phyloP scores from a whole-genome alignment of 2,888 invertebrate genomes.

The Tetramorium bicarinatum region DNA sequence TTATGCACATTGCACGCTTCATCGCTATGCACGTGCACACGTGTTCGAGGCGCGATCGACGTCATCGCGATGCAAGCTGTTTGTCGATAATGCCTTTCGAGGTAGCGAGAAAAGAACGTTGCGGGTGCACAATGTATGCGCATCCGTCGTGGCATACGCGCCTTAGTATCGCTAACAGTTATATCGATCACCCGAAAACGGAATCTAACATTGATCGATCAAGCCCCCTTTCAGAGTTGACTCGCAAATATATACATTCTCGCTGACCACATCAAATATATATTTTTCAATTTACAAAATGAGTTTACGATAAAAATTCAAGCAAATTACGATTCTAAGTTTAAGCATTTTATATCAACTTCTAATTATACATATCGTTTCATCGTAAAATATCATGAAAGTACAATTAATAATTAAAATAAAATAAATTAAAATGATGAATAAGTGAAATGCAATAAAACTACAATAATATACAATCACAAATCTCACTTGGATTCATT shows the following conservation, averaged over 20 bases:
- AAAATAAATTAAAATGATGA: background rate
- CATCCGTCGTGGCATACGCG: conserved; percentile 41
- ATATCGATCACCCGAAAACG: conserved; percentile 30
- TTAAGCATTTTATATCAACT: background rate
- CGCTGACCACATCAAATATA: conserved; percentile 5
- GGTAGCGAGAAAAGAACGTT: conserved; percentile 39
- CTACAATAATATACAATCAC: conserved; percentile 5
- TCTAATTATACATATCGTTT: background rate
- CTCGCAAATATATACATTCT: background rate
- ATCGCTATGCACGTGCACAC: conserved; percentile 19
- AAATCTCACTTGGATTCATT: conserved; percentile 21
- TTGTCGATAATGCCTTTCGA: conserved; percentile 51
- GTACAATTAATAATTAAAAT: background rate
- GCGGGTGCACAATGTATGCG: conserved; percentile 44
- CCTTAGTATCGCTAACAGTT: conserved; percentile 36
- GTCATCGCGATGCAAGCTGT: conserved; percentile 55
- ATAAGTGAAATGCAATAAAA: background rate
- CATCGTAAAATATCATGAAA: background rate
- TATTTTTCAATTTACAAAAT: conserved; percentile 10
- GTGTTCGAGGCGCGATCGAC: conserved; percentile 46
- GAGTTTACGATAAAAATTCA: background rate
- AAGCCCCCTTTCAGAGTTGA: conserved; percentile 14
- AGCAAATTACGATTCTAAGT: background rate
- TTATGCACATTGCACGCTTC: conserved; percentile 37
- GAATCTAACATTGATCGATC: conserved; percentile 43